Percentiles rank a stretch among this genome's conserved stretches.
These are phyloP conservation scores for Lepus americanus DNA, from an alignment of 2,113 vertebrate genomes.

Conservation along the genomic window DNA sequence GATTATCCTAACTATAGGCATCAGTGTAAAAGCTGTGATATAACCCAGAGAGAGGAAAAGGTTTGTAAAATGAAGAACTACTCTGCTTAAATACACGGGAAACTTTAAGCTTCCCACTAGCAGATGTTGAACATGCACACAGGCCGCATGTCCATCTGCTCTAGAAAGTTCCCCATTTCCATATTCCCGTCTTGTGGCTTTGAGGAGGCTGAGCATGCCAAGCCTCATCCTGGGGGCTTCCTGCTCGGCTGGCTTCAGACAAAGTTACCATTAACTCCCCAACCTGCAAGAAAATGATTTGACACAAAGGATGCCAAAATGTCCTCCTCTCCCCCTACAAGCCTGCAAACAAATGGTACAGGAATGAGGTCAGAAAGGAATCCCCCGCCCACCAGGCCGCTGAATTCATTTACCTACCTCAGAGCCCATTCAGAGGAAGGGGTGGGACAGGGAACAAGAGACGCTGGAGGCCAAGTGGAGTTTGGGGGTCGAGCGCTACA, in stretches of 20 bases:
- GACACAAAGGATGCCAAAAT: conserved; percentile 91
- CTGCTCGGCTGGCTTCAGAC: conserved; percentile 90
- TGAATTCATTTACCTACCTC: conserved; percentile 97
- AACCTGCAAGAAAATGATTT: conserved; percentile 93
- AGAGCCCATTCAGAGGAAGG: conserved; percentile 90
- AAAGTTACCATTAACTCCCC: conserved; percentile 91
- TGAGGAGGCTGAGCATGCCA: conserved; percentile 72
- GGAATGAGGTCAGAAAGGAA: conserved; percentile 90
- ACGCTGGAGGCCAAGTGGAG: conserved; percentile 90
- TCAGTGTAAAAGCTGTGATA: neutral
- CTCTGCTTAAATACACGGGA: conserved; percentile 30
- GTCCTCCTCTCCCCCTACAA: conserved; percentile 92
- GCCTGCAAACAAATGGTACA: conserved; percentile 95
- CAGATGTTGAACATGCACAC: conserved; percentile 19
- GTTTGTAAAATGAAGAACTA: neutral
- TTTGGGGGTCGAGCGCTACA: conserved; percentile 93
- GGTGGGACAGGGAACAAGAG: conserved; percentile 87
- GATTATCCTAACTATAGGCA: neutral
- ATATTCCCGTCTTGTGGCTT: conserved; percentile 58
- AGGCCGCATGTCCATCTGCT: neutral
- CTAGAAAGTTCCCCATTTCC: conserved; percentile 51
- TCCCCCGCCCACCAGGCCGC: conserved; percentile 90
- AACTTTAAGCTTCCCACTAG: conserved; percentile 17
- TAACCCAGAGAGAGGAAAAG: neutral
- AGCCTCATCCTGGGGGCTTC: conserved; percentile 84